Evolutionary conservation across 2,888 invertebrate species (phyloP).

Genomic region (Platyscelio sp.): DNA sequence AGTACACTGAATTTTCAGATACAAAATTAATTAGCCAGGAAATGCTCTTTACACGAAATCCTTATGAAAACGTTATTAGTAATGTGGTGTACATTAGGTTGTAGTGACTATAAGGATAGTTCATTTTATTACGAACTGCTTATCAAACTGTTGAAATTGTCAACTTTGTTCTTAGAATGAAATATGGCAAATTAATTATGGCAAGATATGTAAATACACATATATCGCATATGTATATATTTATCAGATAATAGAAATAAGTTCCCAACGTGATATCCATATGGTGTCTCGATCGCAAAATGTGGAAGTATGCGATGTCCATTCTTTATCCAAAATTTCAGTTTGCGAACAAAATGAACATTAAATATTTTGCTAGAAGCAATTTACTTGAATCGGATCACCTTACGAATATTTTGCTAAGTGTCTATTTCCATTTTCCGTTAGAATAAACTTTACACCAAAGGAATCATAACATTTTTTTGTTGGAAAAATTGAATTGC

Average conservation of each 20-base stretch:
- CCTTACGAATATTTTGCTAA: no score
- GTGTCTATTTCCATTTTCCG: no score
- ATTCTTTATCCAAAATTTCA: no score
- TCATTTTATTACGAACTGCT: conserved; percentile 31
- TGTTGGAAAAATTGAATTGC: not conserved
- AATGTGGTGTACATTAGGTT: conserved; percentile 24
- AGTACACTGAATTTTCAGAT: no score
- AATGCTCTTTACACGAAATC: not conserved
- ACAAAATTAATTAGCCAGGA: not conserved
- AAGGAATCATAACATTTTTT: conserved; percentile 20
- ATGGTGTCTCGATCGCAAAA: no score
- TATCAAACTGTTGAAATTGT: conserved; percentile 39
- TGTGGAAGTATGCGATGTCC: no score
- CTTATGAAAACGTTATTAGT: conserved; percentile 15
- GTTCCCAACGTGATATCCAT: no score
- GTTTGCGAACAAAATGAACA: no score
- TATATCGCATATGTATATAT: conserved; percentile 40
- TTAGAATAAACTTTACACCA: no score
- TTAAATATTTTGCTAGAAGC: no score
- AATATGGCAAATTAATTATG: conserved; percentile 74
- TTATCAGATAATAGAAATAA: no score
- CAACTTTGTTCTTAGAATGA: conserved; percentile 52
- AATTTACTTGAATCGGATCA: no score
- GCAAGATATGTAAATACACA: conserved; percentile 75
- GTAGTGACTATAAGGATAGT: conserved; percentile 42